Evolutionary conservation across 2,888 invertebrate species (phyloP).

Genomic region (Himalopsyche tibetana): DNA sequence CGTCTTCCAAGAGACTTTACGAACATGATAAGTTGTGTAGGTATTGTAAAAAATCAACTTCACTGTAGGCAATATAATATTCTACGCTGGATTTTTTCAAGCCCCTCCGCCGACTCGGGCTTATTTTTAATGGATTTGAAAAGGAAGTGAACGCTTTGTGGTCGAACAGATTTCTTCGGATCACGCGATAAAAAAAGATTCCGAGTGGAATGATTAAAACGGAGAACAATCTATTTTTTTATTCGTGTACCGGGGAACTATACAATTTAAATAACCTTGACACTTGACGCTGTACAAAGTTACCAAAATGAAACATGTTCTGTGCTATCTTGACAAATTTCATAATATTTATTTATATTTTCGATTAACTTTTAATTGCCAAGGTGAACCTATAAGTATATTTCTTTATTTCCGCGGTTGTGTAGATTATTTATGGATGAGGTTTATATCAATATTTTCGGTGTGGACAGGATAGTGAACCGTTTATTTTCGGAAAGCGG

Average conservation of each 20-base stretch:
- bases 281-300: background rate
- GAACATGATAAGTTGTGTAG: background rate
- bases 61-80: background rate
- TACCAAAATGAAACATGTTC: slow-evolving; percentile 1
- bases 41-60: background rate
- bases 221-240: slow-evolving; percentile 22
- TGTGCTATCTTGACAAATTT: background rate
- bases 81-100: background rate
- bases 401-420: background rate
- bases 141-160: slow-evolving; percentile 22
- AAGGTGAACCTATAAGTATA: background rate
- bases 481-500: background rate
- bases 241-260: background rate
- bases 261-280: slow-evolving; percentile 15
- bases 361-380: background rate
- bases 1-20: background rate
- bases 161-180: slow-evolving; percentile 13
- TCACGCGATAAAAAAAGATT: slow-evolving; percentile 12
- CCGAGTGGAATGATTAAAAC: background rate
- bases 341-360: background rate
- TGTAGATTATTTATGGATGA: background rate
- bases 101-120: background rate
- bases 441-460: background rate
- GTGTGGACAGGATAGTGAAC: background rate
- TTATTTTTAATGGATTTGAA: background rate